Conservation (phyloP, 2,113 vertebrate species). For the Thamnophis sirtalis region DNA sequence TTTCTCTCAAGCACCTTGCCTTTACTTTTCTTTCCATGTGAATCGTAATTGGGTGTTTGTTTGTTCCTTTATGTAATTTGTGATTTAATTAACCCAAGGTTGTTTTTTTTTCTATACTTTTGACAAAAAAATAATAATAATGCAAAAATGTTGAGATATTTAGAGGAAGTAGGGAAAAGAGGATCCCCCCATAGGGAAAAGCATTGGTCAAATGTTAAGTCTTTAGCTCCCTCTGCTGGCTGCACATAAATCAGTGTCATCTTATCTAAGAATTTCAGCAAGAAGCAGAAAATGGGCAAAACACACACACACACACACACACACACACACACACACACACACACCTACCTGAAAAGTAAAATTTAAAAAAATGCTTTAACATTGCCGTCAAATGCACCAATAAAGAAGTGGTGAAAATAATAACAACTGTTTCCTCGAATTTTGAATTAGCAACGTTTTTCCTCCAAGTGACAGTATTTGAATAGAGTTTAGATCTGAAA, state of each 20-base stretch:
- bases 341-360: background rate
- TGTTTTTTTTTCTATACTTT: background rate
- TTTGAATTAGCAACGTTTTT: background rate
- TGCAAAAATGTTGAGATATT: background rate
- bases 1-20: background rate
- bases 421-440: background rate
- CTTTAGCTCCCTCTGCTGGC: background rate
- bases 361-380: background rate
- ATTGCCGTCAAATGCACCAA: background rate
- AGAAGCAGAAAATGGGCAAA: background rate
- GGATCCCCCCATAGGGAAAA: background rate
- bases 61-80: no score
- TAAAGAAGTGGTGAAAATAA: slow-evolving; percentile 28
- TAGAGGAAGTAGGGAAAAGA: background rate
- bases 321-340: no score
- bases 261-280: background rate
- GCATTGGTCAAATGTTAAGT: background rate
- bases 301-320: no score
- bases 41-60: no score
- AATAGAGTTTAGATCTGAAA: background rate
- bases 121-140: background rate
- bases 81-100: background rate
- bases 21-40: background rate
- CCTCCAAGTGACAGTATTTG: rapidly evolving
- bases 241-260: background rate